Percentiles rank a stretch among this genome's conserved stretches.
phyloP scores from a whole-genome alignment of 2,113 vertebrate genomes.

The Sigmodon hispidus region DNA sequence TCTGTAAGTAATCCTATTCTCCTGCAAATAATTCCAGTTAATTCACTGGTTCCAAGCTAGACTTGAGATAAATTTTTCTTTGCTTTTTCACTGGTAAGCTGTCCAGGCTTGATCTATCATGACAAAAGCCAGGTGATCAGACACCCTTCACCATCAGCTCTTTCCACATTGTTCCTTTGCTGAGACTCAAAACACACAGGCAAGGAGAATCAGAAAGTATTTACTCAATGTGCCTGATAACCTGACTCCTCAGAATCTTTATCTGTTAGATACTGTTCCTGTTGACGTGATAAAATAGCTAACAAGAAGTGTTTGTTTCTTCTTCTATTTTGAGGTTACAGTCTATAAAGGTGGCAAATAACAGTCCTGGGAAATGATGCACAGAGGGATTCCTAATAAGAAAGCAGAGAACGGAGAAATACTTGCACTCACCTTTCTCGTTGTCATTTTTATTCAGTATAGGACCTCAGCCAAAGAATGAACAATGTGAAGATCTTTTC shows the following conservation, averaged over 20 bases:
- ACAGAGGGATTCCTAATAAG: neutral
- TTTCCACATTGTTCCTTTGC: neutral
- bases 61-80: neutral
- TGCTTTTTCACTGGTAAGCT: neutral
- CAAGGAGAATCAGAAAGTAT: neutral
- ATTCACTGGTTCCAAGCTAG: neutral
- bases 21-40: no score
- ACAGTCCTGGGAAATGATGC: neutral
- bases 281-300: neutral
- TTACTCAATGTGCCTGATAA: neutral
- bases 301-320: rapidly evolving
- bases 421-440: neutral
- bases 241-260: neutral
- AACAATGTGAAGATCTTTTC: neutral
- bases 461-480: neutral
- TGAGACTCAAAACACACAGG: neutral
- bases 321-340: neutral
- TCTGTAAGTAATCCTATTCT: neutral
- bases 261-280: neutral
- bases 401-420: neutral
- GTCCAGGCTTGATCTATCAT: neutral
- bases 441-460: neutral
- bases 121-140: neutral
- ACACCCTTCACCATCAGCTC: neutral
- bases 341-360: neutral